Evolutionary conservation across 2,797 vertebrate species (phyloP), one percentile per base, ranked within the genome.

Genomic region (Petrocephalus schoutedeni): DNA sequence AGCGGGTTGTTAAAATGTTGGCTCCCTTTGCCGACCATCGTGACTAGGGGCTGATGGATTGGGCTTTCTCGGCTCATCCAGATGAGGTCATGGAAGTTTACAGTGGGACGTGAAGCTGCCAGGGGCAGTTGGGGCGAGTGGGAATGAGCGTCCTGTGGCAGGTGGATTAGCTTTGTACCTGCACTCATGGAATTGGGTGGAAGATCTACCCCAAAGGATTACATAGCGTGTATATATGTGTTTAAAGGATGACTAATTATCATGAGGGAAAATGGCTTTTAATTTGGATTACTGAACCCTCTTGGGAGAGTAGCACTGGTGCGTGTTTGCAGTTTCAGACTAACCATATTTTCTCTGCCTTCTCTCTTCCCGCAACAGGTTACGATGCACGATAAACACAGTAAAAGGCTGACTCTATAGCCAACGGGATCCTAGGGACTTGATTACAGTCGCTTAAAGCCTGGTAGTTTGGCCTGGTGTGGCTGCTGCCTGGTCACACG

Each of bases 331-430:
- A 41, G 12, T 16, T 85, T 54, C 10, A 16, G 56, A 2, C 36
- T 53, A 57, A 85, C 53, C 19, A 3, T 45, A n/a, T 41, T 45
- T 59, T 45, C 12, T 36, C 36, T 85, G 5, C 51, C 8, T 53
- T 64, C 9, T 28, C 36, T 57, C 14, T 59, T 36, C 58, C 21
- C 41, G 59, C 87, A 88, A 90, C 92, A 99, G 98, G 95, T 97
- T 98, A 98, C 96, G 95, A 98, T 97, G 97, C 96, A 97, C 91
- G 95, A 97, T 94, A 96, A 97, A 95, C 96, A 97, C 95, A 98
- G 97, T 97, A 99, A 97, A 98, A 96, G 95, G 95, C 96, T 96
- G 92, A 96, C 95, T 98, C 98, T 99, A 98, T 99, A 99, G 98
- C 98, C 98, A 95, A 96, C 94, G 96, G 96, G 95, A 95, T 95